Conservation (phyloP, 1,140 invertebrate genomes). For the Drosophila elegans region DNA sequence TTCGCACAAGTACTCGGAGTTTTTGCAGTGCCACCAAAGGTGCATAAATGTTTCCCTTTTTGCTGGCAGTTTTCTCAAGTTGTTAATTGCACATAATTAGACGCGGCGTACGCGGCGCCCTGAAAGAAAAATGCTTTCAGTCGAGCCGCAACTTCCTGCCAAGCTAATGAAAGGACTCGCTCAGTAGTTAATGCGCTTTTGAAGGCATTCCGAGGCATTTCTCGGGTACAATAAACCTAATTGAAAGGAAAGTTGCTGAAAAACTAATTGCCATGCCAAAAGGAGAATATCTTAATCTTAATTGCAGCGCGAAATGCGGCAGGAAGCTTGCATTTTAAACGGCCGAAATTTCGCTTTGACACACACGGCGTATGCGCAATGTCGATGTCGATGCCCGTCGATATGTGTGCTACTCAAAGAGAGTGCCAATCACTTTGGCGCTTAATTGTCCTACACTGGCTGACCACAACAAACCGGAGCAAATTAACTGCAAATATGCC, state of each 20-base stretch:
- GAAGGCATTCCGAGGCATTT: slow-evolving; percentile 29
- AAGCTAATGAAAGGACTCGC: slow-evolving; percentile 77
- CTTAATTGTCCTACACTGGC: slow-evolving; percentile 44
- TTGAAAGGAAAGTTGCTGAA: slow-evolving; percentile 63
- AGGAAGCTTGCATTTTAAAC: slow-evolving; percentile 21
- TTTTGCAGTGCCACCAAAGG: slow-evolving; percentile 15
- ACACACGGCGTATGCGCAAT: slow-evolving; percentile 17
- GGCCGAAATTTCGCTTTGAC: neutral
- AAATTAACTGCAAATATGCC: slow-evolving; percentile 50
- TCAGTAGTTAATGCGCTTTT: slow-evolving; percentile 46
- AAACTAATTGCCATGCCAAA: slow-evolving; percentile 57
- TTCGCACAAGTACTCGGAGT: slow-evolving; percentile 3
- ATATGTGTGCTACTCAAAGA: slow-evolving; percentile 1
- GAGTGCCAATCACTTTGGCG: slow-evolving; percentile 46
- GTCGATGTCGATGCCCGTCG: neutral
- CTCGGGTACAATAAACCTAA: slow-evolving; percentile 63
- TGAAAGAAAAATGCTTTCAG: slow-evolving; percentile 49
- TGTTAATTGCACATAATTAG: slow-evolving; percentile 79
- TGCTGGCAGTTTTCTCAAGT: slow-evolving; percentile 40
- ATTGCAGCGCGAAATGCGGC: slow-evolving; percentile 45
- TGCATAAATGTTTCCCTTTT: slow-evolving; percentile 48
- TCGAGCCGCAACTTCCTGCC: slow-evolving; percentile 51
- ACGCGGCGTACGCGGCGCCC: slow-evolving; percentile 54
- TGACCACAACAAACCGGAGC: slow-evolving; percentile 38
- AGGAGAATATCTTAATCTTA: slow-evolving; percentile 52